A percentile compares a stretch with the other conserved stretches of the same genome.
Evolutionary conservation across 2,113 vertebrate species (phyloP).

Genomic region (Oncorhynchus gorbuscha): DNA sequence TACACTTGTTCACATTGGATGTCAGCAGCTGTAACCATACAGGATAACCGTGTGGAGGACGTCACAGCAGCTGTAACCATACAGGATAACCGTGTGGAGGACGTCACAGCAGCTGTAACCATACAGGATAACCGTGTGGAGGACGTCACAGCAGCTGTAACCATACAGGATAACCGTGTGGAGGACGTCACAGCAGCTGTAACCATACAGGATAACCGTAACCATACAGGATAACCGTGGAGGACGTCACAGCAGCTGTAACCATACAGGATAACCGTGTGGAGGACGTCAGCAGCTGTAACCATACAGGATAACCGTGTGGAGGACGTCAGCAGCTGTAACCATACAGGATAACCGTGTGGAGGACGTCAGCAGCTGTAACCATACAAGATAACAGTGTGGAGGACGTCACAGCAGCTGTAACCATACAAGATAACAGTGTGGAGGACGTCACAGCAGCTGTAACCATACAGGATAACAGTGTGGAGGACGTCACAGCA

Average conservation of each 20-base stretch:
- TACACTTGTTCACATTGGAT: conserved; percentile 35
- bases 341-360: conserved; percentile 19
- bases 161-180: too few species aligned
- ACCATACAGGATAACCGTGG: conserved; percentile 34
- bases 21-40: conserved; percentile 32
- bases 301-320: conserved; percentile 48
- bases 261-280: conserved; percentile 38
- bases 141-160: conserved; percentile 50
- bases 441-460: conserved; percentile 44
- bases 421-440: conserved; percentile 36
- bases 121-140: conserved; percentile 43
- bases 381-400: conserved; percentile 50
- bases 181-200: conserved; percentile 46
- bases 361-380: conserved; percentile 49
- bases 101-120: too few species aligned
- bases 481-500: conserved; percentile 33
- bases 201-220: conserved; percentile 52
- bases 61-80: conserved; percentile 56
- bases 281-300: conserved; percentile 52
- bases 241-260: too few species aligned
- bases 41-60: conserved; percentile 12
- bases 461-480: conserved; percentile 21
- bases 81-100: conserved; percentile 34
- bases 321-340: conserved; percentile 26
- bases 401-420: too few species aligned